Conservation (phyloP, 1,140 invertebrate species). For the Drosophila melanogaster region DNA sequence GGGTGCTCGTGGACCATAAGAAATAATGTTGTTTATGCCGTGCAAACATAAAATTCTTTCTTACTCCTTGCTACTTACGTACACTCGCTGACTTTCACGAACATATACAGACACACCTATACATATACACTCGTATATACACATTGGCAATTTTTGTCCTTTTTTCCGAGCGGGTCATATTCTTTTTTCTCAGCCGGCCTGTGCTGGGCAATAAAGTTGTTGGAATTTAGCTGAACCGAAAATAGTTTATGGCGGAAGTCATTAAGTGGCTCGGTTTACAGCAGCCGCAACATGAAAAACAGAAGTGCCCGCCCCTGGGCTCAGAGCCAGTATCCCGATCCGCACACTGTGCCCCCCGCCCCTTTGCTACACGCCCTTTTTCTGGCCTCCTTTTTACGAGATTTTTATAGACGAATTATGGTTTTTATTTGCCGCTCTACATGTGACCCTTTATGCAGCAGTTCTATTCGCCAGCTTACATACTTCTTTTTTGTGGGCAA, state of each 20-base stretch:
- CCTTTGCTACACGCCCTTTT: slow-evolving; percentile 27
- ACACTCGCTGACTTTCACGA: slow-evolving; percentile 10
- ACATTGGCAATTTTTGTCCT: slow-evolving; percentile 75
- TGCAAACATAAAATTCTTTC: slow-evolving; percentile 78
- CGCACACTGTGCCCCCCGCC: background rate
- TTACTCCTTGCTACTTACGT: slow-evolving; percentile 51
- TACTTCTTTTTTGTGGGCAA: slow-evolving; percentile 36
- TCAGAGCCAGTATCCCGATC: slow-evolving; percentile 12
- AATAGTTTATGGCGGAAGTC: slow-evolving; percentile 83
- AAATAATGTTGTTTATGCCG: slow-evolving; percentile 83
- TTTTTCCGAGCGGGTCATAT: slow-evolving; percentile 48
- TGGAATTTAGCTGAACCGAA: slow-evolving; percentile 83
- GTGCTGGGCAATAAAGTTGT: slow-evolving; percentile 77
- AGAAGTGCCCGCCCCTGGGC: slow-evolving; percentile 71
- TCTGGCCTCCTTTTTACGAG: slow-evolving; percentile 71
- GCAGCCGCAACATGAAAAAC: slow-evolving; percentile 82
- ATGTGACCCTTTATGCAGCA: slow-evolving; percentile 64
- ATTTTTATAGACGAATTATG: slow-evolving; percentile 83
- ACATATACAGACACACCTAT: slow-evolving; percentile 21
- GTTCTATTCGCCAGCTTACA: slow-evolving; percentile 31
- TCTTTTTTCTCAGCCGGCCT: slow-evolving; percentile 24
- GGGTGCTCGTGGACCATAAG: slow-evolving; percentile 63
- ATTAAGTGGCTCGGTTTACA: slow-evolving; percentile 83
- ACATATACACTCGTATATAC: slow-evolving; percentile 25
- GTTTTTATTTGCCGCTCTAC: slow-evolving; percentile 77